Conservation (phyloP, 2,888 invertebrate species). For the Erannis defoliaria region DNA sequence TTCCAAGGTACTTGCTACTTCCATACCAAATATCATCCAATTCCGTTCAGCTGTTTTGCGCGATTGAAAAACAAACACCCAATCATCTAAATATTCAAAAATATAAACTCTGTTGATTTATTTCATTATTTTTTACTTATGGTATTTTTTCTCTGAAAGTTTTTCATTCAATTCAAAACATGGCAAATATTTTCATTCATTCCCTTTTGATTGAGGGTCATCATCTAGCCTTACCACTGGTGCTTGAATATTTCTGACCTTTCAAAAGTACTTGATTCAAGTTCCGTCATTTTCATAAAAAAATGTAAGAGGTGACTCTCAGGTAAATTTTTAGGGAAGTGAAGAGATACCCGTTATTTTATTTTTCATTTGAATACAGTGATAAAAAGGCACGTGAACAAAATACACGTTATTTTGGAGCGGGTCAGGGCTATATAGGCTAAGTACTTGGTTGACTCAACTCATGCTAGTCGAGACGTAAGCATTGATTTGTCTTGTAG, state of each 20-base stretch:
- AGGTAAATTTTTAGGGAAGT: background rate
- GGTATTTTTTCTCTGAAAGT: background rate
- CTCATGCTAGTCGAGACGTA: too few species aligned
- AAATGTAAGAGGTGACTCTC: background rate
- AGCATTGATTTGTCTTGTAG: too few species aligned
- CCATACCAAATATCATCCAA: too few species aligned
- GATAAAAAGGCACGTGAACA: background rate
- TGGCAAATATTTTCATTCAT: slow-evolving; percentile 21
- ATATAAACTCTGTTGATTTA: too few species aligned
- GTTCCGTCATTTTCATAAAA: slow-evolving; percentile 6
- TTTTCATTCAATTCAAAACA: slow-evolving; percentile 3
- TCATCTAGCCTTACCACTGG: slow-evolving; percentile 9
- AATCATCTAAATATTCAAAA: too few species aligned
- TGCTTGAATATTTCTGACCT: slow-evolving; percentile 24
- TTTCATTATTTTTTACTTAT: background rate
- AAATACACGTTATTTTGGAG: background rate
- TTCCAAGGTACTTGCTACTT: too few species aligned
- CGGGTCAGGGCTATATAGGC: background rate
- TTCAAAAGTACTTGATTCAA: slow-evolving; percentile 15
- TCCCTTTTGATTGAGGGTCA: slow-evolving; percentile 11
- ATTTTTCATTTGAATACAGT: background rate
- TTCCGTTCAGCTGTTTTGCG: too few species aligned
- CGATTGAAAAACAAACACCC: too few species aligned
- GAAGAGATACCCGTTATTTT: background rate
- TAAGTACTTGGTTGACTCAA: too few species aligned